Percentiles rank a stretch among this genome's conserved stretches.
Conservation (phyloP, 2,113 vertebrate species). For the Rhinopomastus cyanomelas region DNA sequence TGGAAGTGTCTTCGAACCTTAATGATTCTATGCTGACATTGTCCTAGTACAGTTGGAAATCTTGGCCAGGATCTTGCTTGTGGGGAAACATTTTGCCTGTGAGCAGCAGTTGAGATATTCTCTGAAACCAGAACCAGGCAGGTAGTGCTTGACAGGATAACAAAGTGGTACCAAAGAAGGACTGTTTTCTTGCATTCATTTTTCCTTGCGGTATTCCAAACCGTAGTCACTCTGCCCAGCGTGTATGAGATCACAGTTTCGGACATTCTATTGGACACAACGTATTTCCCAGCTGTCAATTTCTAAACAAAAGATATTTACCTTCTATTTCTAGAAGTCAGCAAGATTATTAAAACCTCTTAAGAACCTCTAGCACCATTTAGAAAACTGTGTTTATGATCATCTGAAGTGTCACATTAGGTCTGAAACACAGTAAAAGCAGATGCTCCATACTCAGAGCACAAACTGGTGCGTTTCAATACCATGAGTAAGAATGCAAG, state of each 20-base stretch:
- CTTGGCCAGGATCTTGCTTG: neutral
- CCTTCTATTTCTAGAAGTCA: conserved; percentile 12
- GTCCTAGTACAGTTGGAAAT: neutral
- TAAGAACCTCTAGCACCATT: neutral
- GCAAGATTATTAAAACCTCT: neutral
- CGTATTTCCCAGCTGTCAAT: neutral
- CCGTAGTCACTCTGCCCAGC: neutral
- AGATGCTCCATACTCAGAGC: neutral
- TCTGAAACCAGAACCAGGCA: neutral
- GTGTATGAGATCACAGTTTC: neutral
- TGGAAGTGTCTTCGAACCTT: too few species aligned
- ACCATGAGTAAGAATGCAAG: neutral
- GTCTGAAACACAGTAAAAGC: conserved; percentile 45
- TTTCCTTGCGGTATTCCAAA: neutral
- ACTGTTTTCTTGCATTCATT: neutral
- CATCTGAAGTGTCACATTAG: neutral
- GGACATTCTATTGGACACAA: neutral
- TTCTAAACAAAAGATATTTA: neutral
- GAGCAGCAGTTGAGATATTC: neutral
- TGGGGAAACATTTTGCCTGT: neutral
- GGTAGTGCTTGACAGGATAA: neutral
- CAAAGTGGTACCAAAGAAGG: neutral
- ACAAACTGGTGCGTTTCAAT: neutral
- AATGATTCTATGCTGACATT: neutral
- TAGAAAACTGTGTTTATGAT: conserved; percentile 51